Base-by-base conservation (phyloP, 2,113 vertebrate species). In the Porphyrio hochstetteri region DNA sequence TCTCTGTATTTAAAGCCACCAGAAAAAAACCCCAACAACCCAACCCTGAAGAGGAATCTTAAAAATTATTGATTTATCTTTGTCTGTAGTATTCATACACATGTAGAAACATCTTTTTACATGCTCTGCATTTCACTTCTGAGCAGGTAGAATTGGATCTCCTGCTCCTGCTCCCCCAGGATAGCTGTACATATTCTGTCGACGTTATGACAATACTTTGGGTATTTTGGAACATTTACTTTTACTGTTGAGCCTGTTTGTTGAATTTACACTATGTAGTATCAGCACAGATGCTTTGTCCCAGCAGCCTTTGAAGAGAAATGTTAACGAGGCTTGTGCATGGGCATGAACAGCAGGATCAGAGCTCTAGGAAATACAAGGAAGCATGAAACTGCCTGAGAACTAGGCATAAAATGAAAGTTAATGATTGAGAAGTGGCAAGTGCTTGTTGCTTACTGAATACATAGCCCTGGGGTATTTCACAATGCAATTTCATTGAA, bases 361-460 rank as follows among this genome's bases (percentile, higher is more conserved):
- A 56, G 69, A 80, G 64, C 96, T 91, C 95, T 63, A 81, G 93
- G 94, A 93, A 96, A 96, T 72, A 87, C 82, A 82, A 28, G 71
- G 61, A 65, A 93, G 78, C 83, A 69, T 55, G 85, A 83, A 91
- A 92, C 93, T 91, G 38, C 65, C 80, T 82, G 76, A 94, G 93
- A 97, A 92, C 31, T 56, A 77, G 74, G 61, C 85, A 72, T 79
- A 59, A 82, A 95, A 85, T 61, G 31, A 44, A 70, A 92, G 53
- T 86, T 96, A 90, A 79, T 48, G 94, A 89, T 57, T 52, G 27
- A 38, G 89, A 96, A 95, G 57, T 28, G 46, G 61, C 75, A 82
- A 88, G 11, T 46, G 38, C 67, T 88, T 84, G 48, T 60, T 95
- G 61, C 63, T 71, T 65, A 88, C 65, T 24, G 69, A 81, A 56